Conservation (phyloP, 2,888 invertebrate species). For the Serrognathus titanus region DNA sequence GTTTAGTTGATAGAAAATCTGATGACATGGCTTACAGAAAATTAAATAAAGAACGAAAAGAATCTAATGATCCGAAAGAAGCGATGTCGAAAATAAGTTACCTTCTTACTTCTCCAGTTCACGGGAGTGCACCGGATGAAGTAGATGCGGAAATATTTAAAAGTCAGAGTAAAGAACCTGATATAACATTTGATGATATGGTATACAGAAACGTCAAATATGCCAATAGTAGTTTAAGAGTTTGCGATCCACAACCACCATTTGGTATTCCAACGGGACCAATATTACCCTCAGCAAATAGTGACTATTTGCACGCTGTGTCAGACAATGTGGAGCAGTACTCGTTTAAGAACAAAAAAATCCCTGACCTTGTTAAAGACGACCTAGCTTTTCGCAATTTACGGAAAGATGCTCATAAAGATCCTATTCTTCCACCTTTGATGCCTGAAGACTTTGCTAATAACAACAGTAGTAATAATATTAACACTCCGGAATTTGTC, state of each 20-base stretch:
- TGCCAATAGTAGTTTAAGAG: slow-evolving; percentile 68
- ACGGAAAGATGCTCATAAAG: slow-evolving; percentile 72
- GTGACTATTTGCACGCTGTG: slow-evolving; percentile 79
- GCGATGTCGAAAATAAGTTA: slow-evolving; percentile 61
- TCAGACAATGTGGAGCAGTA: slow-evolving; percentile 61
- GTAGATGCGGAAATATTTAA: slow-evolving; percentile 36
- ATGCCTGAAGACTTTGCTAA: slow-evolving; percentile 51
- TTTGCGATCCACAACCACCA: slow-evolving; percentile 79
- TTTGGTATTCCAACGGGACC: slow-evolving; percentile 89
- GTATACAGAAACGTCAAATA: slow-evolving; percentile 77
- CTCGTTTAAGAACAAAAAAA: slow-evolving; percentile 62
- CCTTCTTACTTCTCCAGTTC: slow-evolving; percentile 66
- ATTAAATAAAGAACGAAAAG: slow-evolving; percentile 59
- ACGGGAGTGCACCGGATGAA: slow-evolving; percentile 56
- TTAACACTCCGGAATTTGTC: slow-evolving; percentile 4
- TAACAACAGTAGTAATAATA: slow-evolving; percentile 49
- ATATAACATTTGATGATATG: slow-evolving; percentile 79
- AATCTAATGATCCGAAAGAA: slow-evolving; percentile 50
- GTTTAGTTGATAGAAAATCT: slow-evolving; percentile 63
- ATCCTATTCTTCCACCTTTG: slow-evolving; percentile 49
- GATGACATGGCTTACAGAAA: slow-evolving; percentile 82
- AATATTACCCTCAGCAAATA: slow-evolving; percentile 73
- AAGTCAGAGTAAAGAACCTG: slow-evolving; percentile 61
- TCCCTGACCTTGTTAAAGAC: slow-evolving; percentile 81
- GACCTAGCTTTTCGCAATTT: slow-evolving; percentile 83